Evolutionary conservation across 2,797 vertebrate genomes (phyloP).

Genomic region (Acomys russatus): DNA sequence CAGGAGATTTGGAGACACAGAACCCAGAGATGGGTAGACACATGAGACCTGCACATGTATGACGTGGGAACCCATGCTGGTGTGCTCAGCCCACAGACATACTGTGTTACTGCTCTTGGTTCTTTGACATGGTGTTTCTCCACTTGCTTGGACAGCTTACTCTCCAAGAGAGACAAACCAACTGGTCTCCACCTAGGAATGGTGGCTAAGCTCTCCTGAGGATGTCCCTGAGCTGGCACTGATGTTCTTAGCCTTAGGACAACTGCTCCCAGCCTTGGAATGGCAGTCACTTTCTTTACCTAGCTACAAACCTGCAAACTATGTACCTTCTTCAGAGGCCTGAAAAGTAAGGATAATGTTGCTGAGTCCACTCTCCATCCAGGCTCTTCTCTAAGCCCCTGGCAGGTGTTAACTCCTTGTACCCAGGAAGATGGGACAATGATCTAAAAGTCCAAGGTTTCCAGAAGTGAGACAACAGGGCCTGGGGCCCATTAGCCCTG

Average conservation of each 20-base stretch:
- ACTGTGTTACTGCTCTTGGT: not conserved
- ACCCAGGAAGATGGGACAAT: not conserved
- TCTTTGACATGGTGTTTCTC: not conserved
- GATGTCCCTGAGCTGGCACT: accelerated
- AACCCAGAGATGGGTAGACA: not conserved
- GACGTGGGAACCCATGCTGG: not conserved
- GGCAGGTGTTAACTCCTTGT: not conserved
- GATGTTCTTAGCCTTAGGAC: not conserved
- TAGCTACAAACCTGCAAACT: not conserved
- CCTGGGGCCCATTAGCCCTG: not conserved
- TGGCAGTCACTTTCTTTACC: not conserved
- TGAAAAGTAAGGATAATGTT: not conserved
- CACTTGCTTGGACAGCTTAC: not conserved
- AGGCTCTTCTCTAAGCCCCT: not conserved
- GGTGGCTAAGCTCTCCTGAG: not conserved
- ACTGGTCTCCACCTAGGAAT: not conserved
- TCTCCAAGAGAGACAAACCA: not conserved
- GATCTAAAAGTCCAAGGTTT: not conserved
- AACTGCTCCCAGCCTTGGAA: not conserved
- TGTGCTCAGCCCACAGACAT: accelerated
- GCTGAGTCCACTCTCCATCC: not conserved
- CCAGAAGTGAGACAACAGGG: not conserved
- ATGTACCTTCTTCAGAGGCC: not conserved
- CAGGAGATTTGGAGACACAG: not conserved
- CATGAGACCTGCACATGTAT: not conserved